Conservation (phyloP, 2,113 vertebrate genomes). For the Alethe diademata region DNA sequence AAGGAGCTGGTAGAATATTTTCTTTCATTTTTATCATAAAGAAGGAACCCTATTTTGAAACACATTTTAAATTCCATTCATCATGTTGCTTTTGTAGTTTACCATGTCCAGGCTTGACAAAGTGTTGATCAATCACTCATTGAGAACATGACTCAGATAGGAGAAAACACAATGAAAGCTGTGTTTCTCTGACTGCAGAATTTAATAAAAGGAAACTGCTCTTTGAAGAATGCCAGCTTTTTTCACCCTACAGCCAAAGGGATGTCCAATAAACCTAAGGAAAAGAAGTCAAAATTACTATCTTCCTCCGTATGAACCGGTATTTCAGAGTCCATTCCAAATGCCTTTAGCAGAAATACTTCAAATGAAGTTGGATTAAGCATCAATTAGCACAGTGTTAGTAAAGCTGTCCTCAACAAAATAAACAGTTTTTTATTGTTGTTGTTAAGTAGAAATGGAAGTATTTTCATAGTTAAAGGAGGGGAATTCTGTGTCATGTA, state of each 20-base stretch:
- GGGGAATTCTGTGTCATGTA: not conserved
- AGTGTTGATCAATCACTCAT: not conserved
- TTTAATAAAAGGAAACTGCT: slow-evolving; percentile 8
- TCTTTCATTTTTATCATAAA: not conserved
- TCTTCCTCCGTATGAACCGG: not conserved
- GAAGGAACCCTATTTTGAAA: not conserved
- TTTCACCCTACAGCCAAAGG: not conserved
- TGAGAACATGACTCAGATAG: not conserved
- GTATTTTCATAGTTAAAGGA: not conserved
- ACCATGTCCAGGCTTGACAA: not conserved
- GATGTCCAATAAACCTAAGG: not conserved
- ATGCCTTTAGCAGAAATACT: not conserved
- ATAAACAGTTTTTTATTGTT: not conserved
- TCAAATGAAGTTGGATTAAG: not conserved
- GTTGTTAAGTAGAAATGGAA: not conserved
- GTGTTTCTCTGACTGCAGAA: not conserved
- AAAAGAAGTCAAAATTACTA: not conserved
- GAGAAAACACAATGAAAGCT: not conserved
- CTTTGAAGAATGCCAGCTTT: not conserved
- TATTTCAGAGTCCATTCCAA: not conserved
- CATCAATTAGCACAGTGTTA: not conserved
- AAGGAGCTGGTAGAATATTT: not conserved
- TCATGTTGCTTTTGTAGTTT: not conserved
- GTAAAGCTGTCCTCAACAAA: not conserved
- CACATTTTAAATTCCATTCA: not conserved